These are phyloP conservation scores for Druceiella hillmani DNA, from an alignment of 2,888 invertebrate genomes.

Conservation along the genomic window DNA sequence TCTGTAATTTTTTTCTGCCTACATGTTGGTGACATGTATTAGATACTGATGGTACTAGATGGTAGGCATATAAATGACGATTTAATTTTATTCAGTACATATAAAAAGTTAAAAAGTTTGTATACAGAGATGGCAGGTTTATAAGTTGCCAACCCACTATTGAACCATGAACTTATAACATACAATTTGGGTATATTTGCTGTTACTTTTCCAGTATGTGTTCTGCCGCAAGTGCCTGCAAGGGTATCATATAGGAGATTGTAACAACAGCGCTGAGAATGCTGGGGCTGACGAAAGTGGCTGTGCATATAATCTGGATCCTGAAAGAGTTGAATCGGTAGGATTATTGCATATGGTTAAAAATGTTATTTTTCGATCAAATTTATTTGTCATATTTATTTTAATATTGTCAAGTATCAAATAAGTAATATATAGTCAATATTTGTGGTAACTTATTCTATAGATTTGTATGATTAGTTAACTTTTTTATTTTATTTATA, in stretches of 20 bases:
- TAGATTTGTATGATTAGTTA: not conserved
- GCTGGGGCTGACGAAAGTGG: constrained; percentile 29
- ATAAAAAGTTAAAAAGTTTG: too few species aligned
- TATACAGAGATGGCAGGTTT: too few species aligned
- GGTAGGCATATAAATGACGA: too few species aligned
- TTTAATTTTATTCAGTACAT: too few species aligned
- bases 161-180: too few species aligned
- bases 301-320: constrained; percentile 58
- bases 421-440: too few species aligned
- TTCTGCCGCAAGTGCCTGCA: constrained; percentile 73
- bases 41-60: too few species aligned
- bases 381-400: constrained; percentile 3
- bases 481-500: not conserved
- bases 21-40: too few species aligned
- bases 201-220: constrained; percentile 59
- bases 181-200: too few species aligned
- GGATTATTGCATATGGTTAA: too few species aligned
- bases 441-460: not conserved
- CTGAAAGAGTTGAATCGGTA: constrained; percentile 47
- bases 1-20: too few species aligned
- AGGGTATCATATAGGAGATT: constrained; percentile 71
- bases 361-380: constrained; percentile 1
- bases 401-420: not conserved
- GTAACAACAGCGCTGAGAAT: constrained; percentile 38
- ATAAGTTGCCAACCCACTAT: too few species aligned